Evolutionary conservation across 1,140 invertebrate species (phyloP).

Genomic region (Anthonomus grandis): DNA sequence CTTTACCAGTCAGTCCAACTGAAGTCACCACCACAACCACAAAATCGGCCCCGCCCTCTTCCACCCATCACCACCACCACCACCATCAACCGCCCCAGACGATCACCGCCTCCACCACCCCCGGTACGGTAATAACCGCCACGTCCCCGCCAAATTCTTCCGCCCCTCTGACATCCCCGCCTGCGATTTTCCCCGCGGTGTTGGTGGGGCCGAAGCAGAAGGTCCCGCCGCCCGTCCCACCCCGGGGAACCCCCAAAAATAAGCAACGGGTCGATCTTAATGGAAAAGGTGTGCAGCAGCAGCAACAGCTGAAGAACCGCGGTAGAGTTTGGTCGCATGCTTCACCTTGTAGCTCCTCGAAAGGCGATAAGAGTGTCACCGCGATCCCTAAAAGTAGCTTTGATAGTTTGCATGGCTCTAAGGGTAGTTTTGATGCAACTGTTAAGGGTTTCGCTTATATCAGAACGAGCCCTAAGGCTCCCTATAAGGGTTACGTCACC

Average conservation of each 20-base stretch:
- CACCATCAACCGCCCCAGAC: constrained; percentile 14
- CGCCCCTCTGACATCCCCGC: constrained; percentile 57
- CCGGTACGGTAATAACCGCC: constrained; percentile 37
- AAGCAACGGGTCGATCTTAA: constrained; percentile 52
- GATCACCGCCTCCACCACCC: constrained; percentile 23
- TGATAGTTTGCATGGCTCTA: too few relatives aligned
- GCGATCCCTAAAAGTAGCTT: too few relatives aligned
- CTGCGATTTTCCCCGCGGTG: constrained; percentile 53
- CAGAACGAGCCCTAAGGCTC: too few relatives aligned
- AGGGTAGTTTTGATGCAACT: too few relatives aligned
- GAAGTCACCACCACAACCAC: constrained; percentile 11
- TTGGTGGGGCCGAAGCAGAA: constrained; percentile 59
- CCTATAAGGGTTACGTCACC: constrained; percentile 17
- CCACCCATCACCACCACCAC: constrained; percentile 47
- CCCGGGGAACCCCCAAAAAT: constrained; percentile 68
- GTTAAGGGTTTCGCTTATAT: too few relatives aligned
- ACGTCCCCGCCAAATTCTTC: constrained; percentile 47
- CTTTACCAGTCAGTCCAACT: constrained; percentile 16
- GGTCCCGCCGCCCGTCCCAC: constrained; percentile 77
- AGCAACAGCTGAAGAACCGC: too few relatives aligned
- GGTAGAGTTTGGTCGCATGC: too few relatives aligned
- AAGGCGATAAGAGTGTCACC: too few relatives aligned
- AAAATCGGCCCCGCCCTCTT: constrained; percentile 10
- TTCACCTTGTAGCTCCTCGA: too few relatives aligned
- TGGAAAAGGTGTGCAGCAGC: constrained; percentile 48